A percentile compares a stretch with the other conserved stretches of the same genome.
phyloP scores from a whole-genome alignment of 2,888 invertebrate species.

The Drosophila mulleri region DNA sequence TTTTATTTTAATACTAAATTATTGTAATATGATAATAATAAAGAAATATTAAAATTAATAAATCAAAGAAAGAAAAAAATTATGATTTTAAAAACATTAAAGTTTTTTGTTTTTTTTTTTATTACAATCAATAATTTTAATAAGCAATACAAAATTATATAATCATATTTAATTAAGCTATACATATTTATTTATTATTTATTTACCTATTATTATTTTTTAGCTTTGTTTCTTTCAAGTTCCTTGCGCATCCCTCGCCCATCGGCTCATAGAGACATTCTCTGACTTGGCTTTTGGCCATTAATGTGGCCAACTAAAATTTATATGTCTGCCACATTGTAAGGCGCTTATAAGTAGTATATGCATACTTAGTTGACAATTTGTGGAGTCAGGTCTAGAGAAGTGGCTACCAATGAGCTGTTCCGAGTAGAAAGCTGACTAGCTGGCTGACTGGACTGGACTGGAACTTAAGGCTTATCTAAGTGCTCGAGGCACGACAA shows the following conservation, averaged over 20 bases:
- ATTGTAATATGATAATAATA: too few species aligned
- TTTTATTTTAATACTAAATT: too few species aligned
- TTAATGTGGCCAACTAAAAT: conserved; percentile 66
- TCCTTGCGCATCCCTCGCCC: conserved; percentile 30
- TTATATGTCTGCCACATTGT: conserved; percentile 68
- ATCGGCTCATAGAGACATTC: conserved; percentile 32
- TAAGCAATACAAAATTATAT: too few species aligned
- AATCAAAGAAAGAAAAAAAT: too few species aligned
- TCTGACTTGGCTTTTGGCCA: conserved; percentile 32
- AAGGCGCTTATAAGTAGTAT: conserved; percentile 69
- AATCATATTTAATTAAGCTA: too few species aligned
- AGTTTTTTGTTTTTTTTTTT: too few species aligned
- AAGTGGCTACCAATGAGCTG: conserved; percentile 20
- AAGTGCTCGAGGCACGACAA: conserved; percentile 74
- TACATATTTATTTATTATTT: too few species aligned
- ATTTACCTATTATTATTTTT: too few species aligned
- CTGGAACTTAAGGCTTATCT: conserved; percentile 60
- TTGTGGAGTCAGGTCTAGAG: conserved; percentile 50
- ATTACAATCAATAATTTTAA: too few species aligned
- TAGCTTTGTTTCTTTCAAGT: neutral
- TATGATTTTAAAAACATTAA: too few species aligned
- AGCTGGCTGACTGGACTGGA: conserved; percentile 9
- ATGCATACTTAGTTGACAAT: conserved; percentile 75
- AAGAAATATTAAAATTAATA: too few species aligned
- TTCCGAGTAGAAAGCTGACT: conserved; percentile 24